Evolutionary conservation across 1,140 invertebrate species (phyloP), one percentile per base, ranked within the genome.

Genomic region (Aphis gossypii): DNA sequence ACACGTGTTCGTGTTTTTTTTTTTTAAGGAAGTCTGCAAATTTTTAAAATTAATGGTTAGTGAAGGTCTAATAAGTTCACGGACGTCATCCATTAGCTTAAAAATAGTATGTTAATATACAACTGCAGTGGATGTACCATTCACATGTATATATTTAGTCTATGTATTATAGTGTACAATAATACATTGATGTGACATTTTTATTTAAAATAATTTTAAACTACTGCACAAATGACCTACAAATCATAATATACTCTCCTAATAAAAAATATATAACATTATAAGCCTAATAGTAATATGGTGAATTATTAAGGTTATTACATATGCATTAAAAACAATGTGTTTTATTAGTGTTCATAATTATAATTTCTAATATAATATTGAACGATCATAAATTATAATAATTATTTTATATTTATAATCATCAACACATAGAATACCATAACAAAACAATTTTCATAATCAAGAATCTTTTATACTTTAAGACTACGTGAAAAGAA

Each of bases 11-110:
- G 41, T 87, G 41, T 46, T 44, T 84, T 87, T 48, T 48, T 41
- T 44, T 87, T 87, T 48, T 48, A 48, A n/a, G 44, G 44, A 87
- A 87, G 44, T 87, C 86, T 87, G 86, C 14, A 48, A n/a, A 87
- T n/a, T 87, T 87, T 18, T 25, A 87, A 87, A 87, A 87, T 87
- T 87, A 48, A 48, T 48, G 25, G 86, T 87, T 87, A 30, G 46
- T 35, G 86, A 87, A 87, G 25, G 86, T 87, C 44, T 87, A n/a
- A 48, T n/a, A 87, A 87, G 86, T 87, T 87, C 86, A 87, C 30
- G 86, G 86, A 48, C 86, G 44, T 87, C 20, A 46, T 30, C 25
- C 25, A 87, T 87, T 87, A 48, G 46, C 41, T 87, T n/a, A 48
- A 87, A 86, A 87, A 87, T n/a, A 46, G 41, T 87, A 86, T 87